Conservation (phyloP, 2,797 vertebrate genomes). For the Sebastes diaconus region DNA sequence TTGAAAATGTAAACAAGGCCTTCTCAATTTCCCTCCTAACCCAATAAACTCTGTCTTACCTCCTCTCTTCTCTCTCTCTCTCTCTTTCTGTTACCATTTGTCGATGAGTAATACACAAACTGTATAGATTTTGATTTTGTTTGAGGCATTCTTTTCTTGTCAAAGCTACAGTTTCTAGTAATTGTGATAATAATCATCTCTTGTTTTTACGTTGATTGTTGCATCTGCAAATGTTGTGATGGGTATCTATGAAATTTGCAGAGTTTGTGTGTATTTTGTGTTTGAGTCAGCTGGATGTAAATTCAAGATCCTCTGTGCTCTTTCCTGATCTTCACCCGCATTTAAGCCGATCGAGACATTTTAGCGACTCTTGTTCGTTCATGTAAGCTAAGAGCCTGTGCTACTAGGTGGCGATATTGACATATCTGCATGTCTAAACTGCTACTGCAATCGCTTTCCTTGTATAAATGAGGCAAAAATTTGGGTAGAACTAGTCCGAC, state of each 20-base stretch:
- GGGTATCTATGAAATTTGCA: not conserved
- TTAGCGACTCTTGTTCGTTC: not conserved
- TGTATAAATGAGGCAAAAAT: not conserved
- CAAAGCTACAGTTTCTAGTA: not conserved
- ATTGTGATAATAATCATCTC: not conserved
- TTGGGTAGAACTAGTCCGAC: not conserved
- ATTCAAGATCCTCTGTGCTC: not conserved
- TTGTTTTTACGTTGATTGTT: not conserved
- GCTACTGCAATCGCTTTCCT: not conserved
- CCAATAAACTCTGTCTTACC: conserved; percentile 30
- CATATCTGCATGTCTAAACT: not conserved
- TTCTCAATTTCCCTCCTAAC: conserved; percentile 51
- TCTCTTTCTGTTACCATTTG: not conserved
- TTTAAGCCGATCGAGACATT: not conserved
- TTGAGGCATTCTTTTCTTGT: not conserved
- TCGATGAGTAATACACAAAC: not conserved
- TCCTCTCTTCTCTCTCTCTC: not conserved
- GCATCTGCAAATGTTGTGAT: not conserved
- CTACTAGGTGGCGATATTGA: not conserved
- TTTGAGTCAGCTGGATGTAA: not conserved
- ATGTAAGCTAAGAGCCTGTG: not conserved
- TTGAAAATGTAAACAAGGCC: conserved; percentile 68
- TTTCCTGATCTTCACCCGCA: not conserved
- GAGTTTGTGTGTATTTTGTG: not conserved
- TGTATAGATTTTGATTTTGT: not conserved